These are phyloP conservation scores for Nymphicus hollandicus DNA, from an alignment of 2,113 vertebrate species.

Conservation along the genomic window DNA sequence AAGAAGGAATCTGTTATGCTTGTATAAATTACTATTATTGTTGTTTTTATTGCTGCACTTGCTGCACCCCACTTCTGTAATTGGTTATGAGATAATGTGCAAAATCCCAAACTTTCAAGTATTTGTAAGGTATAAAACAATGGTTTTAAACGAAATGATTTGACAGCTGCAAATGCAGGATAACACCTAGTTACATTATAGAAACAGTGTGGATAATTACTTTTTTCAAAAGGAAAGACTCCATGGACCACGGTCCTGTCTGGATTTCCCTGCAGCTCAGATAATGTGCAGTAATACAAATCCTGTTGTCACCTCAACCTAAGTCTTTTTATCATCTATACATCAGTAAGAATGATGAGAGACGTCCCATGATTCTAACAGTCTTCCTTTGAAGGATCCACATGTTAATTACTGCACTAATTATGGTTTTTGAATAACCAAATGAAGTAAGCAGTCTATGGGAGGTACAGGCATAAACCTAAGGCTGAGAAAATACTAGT, in stretches of 20 bases:
- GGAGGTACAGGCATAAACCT: conserved; percentile 74
- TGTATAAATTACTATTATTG: conserved; percentile 36
- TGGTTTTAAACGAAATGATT: conserved; percentile 72
- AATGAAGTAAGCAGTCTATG: conserved; percentile 80
- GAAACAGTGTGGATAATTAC: conserved; percentile 81
- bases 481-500: conserved; percentile 78
- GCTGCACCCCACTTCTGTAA: conserved; percentile 53
- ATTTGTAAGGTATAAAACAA: conserved; percentile 69
- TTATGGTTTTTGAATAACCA: conserved; percentile 81
- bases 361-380: conserved; percentile 72
- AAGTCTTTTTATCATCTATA: conserved; percentile 74
- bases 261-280: conserved; percentile 71
- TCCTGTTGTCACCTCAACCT: conserved; percentile 69
- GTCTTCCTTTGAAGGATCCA: conserved; percentile 75
- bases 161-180: conserved; percentile 79
- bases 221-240: conserved; percentile 69
- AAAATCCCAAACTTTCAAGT: conserved; percentile 69
- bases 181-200: conserved; percentile 79
- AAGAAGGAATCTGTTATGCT: conserved; percentile 27
- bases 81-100: conserved; percentile 48
- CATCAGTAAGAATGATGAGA: conserved; percentile 75
- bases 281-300: conserved; percentile 58
- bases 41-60: neutral
- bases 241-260: conserved; percentile 68
- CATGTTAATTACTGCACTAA: conserved; percentile 81